Percentiles rank a stretch among this genome's conserved stretches.
Conservation (phyloP, 2,113 vertebrate species). For the Lethenteron camtschaticum region DNA sequence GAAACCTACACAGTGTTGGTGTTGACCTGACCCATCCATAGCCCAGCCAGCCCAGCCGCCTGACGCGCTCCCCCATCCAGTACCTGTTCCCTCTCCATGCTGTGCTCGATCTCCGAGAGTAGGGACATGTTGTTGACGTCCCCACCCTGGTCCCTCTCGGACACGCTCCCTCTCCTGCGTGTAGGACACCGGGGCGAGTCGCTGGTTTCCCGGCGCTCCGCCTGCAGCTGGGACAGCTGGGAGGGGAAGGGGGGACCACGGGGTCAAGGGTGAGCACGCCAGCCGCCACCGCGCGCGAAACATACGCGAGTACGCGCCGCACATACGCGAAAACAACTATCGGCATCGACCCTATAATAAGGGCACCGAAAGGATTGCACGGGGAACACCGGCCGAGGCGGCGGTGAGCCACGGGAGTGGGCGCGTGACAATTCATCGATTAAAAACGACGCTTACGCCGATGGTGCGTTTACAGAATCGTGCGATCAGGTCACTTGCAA, state of each 20-base stretch:
- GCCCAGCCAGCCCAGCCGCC: neutral
- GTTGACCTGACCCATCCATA: neutral
- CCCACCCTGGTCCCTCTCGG: constrained; percentile 54
- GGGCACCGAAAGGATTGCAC: constrained; percentile 11
- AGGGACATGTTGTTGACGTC: constrained; percentile 52
- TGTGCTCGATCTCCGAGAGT: constrained; percentile 88
- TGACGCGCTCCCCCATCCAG: neutral
- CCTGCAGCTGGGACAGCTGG: constrained; percentile 69
- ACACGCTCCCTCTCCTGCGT: constrained; percentile 44
- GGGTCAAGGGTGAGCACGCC: too few relatives aligned
- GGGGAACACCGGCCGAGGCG: neutral
- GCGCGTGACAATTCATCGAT: too few relatives aligned
- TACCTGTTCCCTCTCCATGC: constrained; percentile 95
- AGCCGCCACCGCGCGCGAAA: neutral
- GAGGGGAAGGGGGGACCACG: constrained; percentile 9
- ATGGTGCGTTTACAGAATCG: too few relatives aligned
- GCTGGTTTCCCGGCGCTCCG: constrained; percentile 28
- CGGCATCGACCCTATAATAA: constrained; percentile 8
- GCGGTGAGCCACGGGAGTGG: constrained; percentile 6
- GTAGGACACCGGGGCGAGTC: constrained; percentile 51
- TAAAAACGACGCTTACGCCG: too few relatives aligned
- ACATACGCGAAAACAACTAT: neutral
- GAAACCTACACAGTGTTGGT: neutral
- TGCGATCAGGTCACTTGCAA: too few relatives aligned
- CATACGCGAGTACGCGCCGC: constrained; percentile 13